Evolutionary conservation across 2,113 vertebrate genomes (phyloP), one percentile per base, ranked within the genome.

Genomic region (Mesoclemmys tuberculata): DNA sequence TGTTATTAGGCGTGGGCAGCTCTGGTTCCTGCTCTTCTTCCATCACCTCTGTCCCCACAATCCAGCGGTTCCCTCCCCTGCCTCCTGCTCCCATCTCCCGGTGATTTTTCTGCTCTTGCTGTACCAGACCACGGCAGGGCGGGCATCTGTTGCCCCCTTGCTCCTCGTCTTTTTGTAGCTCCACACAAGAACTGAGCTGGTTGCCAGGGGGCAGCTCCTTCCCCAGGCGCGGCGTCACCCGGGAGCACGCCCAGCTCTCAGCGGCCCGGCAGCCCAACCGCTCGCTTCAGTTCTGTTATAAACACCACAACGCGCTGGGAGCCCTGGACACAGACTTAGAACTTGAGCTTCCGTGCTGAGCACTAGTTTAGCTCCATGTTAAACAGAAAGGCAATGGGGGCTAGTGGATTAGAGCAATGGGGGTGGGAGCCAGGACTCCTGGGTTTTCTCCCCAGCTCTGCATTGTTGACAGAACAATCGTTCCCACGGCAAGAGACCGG

Each of bases 351-450:
- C 18, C 18, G 2, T 4, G n/a, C 16, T 8, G 16, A 68, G 35
- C 64, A 68, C 19, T 31, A 10, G 35, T 35, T 68, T 68, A 21
- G 64, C 64, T 68, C 61, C 61, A 18, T 7, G 3, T 35, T 64
- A 64, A 8, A 64, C 6, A 31, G 14, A 16, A 4, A 4, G 14
- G 29, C 5, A 3, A 11, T 16, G 6, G 13, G 3, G 14, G 11
- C 51, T 14, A 51, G 51, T 51, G 51, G 51, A n/a, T 51, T 51
- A 51, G 10, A 51, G 51, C 51, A 35, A 14, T 35, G 31, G 61
- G 31, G 61, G 13, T 35, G 61, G 13, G 61, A 64, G 31, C 29
- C 61, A 35, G 6, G 31, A 64, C 61, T 64, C 27, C 61, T 64
- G 61, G 61, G 29, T 16, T 64, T 14, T 64, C 31, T 64, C 13